Percentiles rank a stretch among this genome's conserved stretches.
phyloP scores from a whole-genome alignment of 2,888 invertebrate genomes.

The Sarcophaga rosellei region DNA sequence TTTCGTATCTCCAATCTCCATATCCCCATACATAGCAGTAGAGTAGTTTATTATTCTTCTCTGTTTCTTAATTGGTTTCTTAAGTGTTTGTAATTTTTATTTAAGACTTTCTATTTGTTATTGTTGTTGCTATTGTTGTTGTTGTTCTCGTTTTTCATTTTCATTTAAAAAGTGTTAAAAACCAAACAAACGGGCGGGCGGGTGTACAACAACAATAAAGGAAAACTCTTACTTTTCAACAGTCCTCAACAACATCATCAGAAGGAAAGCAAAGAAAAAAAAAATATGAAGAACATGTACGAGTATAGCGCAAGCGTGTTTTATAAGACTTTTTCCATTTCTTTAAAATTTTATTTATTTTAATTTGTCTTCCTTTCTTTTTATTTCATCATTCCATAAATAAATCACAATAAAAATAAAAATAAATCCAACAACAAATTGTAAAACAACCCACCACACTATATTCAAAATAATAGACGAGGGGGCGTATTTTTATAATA shows the following conservation, averaged over 20 bases:
- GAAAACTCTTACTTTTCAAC: constrained; percentile 60
- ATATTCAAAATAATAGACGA: constrained; percentile 23
- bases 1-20: constrained; percentile 2
- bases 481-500: constrained; percentile 56
- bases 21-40: background rate
- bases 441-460: constrained; percentile 22
- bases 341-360: constrained; percentile 27
- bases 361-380: background rate
- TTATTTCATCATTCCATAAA: constrained; percentile 37
- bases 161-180: constrained; percentile 57
- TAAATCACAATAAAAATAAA: constrained; percentile 47
- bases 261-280: constrained; percentile 54
- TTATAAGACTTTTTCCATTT: constrained; percentile 55
- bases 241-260: constrained; percentile 6
- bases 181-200: constrained; percentile 29
- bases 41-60: constrained; percentile 41
- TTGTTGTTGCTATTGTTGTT: constrained; percentile 14
- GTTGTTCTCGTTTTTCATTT: background rate
- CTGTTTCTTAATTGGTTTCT: constrained; percentile 66
- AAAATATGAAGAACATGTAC: constrained; percentile 58
- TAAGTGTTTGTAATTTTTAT: constrained; percentile 65
- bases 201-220: constrained; percentile 17
- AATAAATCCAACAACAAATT: constrained; percentile 14
- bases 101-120: constrained; percentile 37
- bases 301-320: constrained; percentile 67